phyloP scores from a whole-genome alignment of 2,797 vertebrate species.

The Psittacula echo region DNA sequence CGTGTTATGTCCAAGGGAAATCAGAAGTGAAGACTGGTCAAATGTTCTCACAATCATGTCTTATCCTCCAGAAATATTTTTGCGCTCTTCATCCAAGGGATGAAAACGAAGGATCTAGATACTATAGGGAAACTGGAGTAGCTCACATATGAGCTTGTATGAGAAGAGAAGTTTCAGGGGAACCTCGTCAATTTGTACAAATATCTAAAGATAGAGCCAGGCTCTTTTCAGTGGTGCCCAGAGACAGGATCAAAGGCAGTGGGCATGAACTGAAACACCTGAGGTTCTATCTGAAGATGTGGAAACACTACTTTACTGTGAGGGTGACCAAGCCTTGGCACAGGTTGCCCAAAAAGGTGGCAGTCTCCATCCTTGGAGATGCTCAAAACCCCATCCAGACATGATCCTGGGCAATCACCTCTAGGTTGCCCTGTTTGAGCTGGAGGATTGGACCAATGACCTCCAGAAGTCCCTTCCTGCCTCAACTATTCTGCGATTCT shows the following conservation, averaged over 20 bases:
- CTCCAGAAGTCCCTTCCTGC: background rate
- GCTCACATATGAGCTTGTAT: background rate
- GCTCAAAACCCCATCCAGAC: background rate
- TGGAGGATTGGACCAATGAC: background rate
- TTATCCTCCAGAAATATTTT: background rate
- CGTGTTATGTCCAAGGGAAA: background rate
- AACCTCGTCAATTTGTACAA: background rate
- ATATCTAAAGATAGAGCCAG: background rate
- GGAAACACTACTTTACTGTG: background rate
- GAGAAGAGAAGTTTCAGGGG: background rate
- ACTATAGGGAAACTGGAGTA: background rate
- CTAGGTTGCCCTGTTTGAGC: background rate
- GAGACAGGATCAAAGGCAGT: background rate
- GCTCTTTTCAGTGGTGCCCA: background rate
- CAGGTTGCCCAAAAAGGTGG: background rate
- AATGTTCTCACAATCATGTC: background rate
- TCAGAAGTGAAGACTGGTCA: background rate
- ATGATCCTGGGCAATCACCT: background rate
- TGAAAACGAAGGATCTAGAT: background rate
- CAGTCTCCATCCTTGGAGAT: background rate
- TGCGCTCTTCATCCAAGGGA: background rate
- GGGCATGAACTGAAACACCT: background rate
- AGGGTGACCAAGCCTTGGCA: background rate
- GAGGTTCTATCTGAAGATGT: background rate
- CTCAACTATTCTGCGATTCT: background rate